Base-by-base conservation (phyloP, 2,888 invertebrate species). In the Nipponacmea schrenckii region DNA sequence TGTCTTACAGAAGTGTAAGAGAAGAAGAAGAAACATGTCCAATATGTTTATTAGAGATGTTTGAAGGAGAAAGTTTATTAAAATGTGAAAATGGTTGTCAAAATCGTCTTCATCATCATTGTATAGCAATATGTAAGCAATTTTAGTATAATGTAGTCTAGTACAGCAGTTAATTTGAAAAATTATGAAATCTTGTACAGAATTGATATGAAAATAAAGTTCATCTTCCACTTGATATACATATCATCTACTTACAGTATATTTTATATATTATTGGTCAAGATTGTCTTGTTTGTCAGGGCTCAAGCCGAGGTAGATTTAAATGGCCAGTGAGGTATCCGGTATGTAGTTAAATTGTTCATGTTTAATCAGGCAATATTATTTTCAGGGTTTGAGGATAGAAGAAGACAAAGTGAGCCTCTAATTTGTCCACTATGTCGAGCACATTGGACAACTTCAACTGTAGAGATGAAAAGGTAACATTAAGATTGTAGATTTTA, bases 31-130 rank as follows among this genome's bases (percentile, higher is more conserved):
- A 89, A 62, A 85, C 85, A 17, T 90, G 90, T 81, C 88, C 90
- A 3, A 90, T 90, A 71, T 90, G 90, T 81, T 84, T 90, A 20
- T 81, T 90, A 81, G 89, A 90, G 75, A 89, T 90, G 90, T 80
- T 88, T 74, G 89, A 90, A 72, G 89, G 89, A 24, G 90, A 90
- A 77, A 88, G 88, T 77, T 79, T 90, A 62, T 86, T 89, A n/a
- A 82, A 85, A 68, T 90, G 90, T 83, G 85, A 85, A 64, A 79
- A 82, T 64, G 88, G 88, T 27, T 90, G 90, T 77, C 87, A 87
- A 72, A 90, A 90, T 81, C 83, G 85, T 67, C 84, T 90, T 12
- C 90, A 90, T 79, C 89, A 90, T 71, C 89, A 90, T 77, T 90
- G 90, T 80, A 89, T 90, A 72, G 86, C 88, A 44, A 84, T 88